Evolutionary conservation across 2,113 vertebrate genomes (phyloP).

Genomic region (Calonectris borealis): DNA sequence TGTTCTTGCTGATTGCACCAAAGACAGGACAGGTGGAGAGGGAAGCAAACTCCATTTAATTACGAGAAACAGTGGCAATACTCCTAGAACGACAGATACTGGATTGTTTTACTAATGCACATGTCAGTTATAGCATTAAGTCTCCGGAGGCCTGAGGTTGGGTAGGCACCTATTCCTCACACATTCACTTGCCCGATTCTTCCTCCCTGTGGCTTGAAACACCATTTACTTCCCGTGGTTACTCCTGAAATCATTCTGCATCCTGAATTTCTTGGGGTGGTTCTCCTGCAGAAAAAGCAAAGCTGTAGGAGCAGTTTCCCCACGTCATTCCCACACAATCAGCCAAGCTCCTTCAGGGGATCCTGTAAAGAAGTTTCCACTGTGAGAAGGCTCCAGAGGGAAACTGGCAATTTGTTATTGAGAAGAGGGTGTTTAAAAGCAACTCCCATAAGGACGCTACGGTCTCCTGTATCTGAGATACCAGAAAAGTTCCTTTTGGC

Average conservation of each 20-base stretch:
- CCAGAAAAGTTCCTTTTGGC: background rate
- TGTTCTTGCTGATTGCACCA: background rate
- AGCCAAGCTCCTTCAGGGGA: background rate
- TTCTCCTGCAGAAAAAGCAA: background rate
- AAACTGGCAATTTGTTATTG: background rate
- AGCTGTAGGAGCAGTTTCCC: background rate
- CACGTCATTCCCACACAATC: accelerated
- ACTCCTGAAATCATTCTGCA: background rate
- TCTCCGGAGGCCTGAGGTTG: background rate
- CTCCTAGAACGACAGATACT: background rate
- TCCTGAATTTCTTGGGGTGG: background rate
- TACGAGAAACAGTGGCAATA: background rate
- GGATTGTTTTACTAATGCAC: background rate
- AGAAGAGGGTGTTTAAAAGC: background rate
- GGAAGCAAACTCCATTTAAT: background rate
- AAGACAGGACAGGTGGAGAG: background rate
- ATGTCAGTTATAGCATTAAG: background rate
- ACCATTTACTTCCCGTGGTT: background rate
- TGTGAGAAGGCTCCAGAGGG: background rate
- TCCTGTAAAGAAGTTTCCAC: background rate
- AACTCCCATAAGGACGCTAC: accelerated
- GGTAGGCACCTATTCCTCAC: background rate
- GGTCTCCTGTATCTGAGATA: background rate
- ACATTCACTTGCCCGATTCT: background rate
- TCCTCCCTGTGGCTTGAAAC: background rate